phyloP scores from a whole-genome alignment of 2,888 invertebrate species.

The Tuta absoluta region DNA sequence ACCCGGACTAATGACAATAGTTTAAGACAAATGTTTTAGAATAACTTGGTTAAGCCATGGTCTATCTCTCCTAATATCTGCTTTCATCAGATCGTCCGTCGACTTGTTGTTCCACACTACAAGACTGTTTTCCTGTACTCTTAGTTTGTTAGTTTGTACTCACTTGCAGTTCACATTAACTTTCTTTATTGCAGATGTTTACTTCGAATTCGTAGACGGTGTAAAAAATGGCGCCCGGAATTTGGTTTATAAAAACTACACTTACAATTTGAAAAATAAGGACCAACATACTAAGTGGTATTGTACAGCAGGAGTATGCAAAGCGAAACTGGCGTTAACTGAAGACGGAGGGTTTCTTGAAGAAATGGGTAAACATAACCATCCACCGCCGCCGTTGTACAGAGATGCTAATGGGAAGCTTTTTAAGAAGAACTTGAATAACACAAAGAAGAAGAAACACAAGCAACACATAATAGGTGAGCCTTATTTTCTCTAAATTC shows the following conservation, averaged over 20 bases:
- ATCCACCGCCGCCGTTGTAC: not conserved
- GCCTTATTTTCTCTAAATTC: not conserved
- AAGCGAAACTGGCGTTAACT: not conserved
- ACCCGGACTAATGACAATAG: too few relatives aligned
- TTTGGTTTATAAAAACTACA: slow-evolving; percentile 11
- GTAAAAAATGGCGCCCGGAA: not conserved
- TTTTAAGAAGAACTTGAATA: not conserved
- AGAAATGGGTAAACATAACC: not conserved
- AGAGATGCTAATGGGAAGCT: not conserved
- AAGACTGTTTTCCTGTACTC: too few relatives aligned
- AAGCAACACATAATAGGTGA: not conserved
- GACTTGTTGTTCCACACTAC: too few relatives aligned
- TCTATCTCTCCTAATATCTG: too few relatives aligned
- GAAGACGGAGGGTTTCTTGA: not conserved
- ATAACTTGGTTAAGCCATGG: too few relatives aligned
- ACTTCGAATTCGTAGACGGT: not conserved
- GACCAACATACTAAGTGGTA: not conserved
- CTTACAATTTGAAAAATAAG: not conserved
- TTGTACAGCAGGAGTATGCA: not conserved
- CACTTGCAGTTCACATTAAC: not conserved
- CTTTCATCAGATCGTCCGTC: too few relatives aligned
- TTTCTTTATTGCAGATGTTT: not conserved
- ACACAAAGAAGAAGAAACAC: not conserved
- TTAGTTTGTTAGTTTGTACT: too few relatives aligned
- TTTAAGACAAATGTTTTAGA: too few relatives aligned